These are phyloP conservation scores for Catostylus mosaicus DNA, from an alignment of 30 jellyfish, hydroid and myxozoan genomes.

Conservation along the genomic window DNA sequence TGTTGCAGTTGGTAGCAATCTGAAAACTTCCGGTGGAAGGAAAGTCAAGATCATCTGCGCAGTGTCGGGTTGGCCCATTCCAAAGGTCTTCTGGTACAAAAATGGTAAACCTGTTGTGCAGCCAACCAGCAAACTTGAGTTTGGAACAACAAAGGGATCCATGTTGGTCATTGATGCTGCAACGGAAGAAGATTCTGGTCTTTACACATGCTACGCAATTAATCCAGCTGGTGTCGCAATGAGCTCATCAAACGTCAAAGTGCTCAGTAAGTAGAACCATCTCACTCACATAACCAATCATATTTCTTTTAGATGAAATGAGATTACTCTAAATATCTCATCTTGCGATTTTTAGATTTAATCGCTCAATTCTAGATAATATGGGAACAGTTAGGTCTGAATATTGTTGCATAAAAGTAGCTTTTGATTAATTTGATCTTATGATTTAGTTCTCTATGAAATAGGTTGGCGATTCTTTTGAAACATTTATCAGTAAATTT, in stretches of 20 bases:
- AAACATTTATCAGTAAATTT: too few species aligned
- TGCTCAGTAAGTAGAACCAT: slow-evolving; percentile 69
- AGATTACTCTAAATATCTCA: too few species aligned
- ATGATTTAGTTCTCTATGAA: too few species aligned
- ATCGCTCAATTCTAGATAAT: too few species aligned
- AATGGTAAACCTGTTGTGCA: slow-evolving; percentile 47
- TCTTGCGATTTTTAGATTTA: too few species aligned
- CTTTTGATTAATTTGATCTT: too few species aligned
- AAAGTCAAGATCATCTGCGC: slow-evolving; percentile 71
- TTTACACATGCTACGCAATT: slow-evolving; percentile 82
- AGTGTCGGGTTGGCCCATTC: slow-evolving; percentile 80
- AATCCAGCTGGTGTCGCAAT: slow-evolving; percentile 90
- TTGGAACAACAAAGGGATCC: slow-evolving; percentile 36
- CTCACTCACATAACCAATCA: too few species aligned
- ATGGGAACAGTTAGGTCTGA: too few species aligned
- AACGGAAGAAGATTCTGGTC: slow-evolving; percentile 71
- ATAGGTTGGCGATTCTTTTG: too few species aligned
- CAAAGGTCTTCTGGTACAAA: slow-evolving; percentile 74
- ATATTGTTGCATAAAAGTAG: too few species aligned
- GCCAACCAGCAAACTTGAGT: slow-evolving; percentile 33
- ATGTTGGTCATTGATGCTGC: slow-evolving; percentile 60
- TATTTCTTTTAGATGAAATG: too few species aligned
- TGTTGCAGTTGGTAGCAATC: slow-evolving; percentile 67
- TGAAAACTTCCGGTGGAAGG: slow-evolving; percentile 88
- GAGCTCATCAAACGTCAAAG: slow-evolving; percentile 58